Evolutionary conservation across 2,797 vertebrate genomes (phyloP).

Genomic region (Oreochromis mossambicus): DNA sequence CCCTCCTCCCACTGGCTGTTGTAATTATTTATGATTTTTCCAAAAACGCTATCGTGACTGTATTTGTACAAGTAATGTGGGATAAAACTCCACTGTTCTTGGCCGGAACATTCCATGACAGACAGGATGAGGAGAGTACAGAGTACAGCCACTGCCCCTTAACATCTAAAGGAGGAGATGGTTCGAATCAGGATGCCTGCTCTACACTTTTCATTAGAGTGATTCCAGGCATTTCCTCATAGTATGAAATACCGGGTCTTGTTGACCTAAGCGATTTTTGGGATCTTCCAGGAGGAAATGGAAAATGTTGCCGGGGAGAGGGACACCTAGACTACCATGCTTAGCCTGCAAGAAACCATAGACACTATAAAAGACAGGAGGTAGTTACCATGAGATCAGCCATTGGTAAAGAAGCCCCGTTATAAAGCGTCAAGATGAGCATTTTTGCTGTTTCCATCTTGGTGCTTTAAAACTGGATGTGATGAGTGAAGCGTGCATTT

Average conservation of each 20-base stretch:
- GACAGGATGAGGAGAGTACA: neutral
- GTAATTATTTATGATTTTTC: neutral
- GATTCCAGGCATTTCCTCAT: neutral
- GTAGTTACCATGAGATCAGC: neutral
- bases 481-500: neutral
- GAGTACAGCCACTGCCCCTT: neutral
- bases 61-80: neutral
- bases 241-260: neutral
- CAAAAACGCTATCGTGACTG: fast-evolving
- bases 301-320: neutral
- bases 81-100: neutral
- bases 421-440: neutral
- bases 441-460: neutral
- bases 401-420: neutral
- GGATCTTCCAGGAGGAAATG: neutral
- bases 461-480: neutral
- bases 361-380: neutral
- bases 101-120: neutral
- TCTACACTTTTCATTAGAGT: neutral
- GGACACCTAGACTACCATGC: neutral
- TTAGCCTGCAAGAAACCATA: neutral
- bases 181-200: neutral
- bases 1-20: neutral
- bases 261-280: neutral
- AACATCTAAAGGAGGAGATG: neutral